phyloP scores from a whole-genome alignment of 1,140 invertebrate genomes.

The Zelostemma sp. region DNA sequence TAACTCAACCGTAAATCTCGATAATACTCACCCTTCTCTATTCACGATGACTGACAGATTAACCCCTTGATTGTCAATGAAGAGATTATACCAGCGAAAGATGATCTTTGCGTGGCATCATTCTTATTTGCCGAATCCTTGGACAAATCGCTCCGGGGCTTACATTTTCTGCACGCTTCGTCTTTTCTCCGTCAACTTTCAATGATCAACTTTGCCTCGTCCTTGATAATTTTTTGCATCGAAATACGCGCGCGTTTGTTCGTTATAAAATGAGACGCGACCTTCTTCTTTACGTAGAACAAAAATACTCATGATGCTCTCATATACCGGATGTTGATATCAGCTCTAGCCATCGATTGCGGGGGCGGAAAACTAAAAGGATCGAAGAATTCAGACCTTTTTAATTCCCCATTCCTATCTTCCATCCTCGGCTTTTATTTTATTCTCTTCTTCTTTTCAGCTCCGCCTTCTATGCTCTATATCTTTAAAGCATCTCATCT shows the following conservation, averaged over 20 bases:
- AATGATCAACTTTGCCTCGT: too few species aligned
- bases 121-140: too few species aligned
- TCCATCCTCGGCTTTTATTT: not conserved
- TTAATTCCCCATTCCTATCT: constrained; percentile 15
- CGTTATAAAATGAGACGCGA: too few species aligned
- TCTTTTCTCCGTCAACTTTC: too few species aligned
- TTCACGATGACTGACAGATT: constrained; percentile 23
- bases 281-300: constrained; percentile 19
- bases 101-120: too few species aligned
- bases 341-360: constrained; percentile 25
- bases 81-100: constrained; percentile 15
- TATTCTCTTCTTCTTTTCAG: constrained; percentile 1
- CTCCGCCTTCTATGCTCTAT: not conserved
- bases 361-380: constrained; percentile 18
- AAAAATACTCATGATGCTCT: constrained; percentile 22
- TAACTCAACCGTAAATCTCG: constrained; percentile 29
- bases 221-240: constrained; percentile 1
- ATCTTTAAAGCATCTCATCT: constrained; percentile 5
- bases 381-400: constrained; percentile 12
- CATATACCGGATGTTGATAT: constrained; percentile 32
- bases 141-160: too few species aligned
- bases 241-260: too few species aligned
- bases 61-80: constrained; percentile 13
- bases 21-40: constrained; percentile 27
- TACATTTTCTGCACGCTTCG: too few species aligned